Percentiles rank a stretch among this genome's conserved stretches.
Conservation (phyloP, 2,113 vertebrate species). For the Psittacula cyanocephala region DNA sequence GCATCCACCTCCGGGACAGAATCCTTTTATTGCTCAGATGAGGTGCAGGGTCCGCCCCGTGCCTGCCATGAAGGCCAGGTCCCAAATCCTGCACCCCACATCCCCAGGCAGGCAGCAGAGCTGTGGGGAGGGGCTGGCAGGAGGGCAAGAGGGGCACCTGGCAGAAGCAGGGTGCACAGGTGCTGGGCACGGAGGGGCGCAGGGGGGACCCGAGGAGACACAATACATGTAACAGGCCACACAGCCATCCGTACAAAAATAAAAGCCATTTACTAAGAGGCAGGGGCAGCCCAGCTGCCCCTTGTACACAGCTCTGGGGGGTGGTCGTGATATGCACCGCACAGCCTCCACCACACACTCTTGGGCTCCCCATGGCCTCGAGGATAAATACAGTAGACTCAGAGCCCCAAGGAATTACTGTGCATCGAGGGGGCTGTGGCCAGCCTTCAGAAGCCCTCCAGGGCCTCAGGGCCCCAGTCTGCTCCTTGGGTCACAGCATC, state of each 20-base stretch:
- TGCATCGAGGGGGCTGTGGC: not conserved
- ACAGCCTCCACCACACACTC: not conserved
- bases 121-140: not conserved
- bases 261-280: constrained; percentile 59
- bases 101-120: not conserved
- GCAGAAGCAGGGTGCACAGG: not conserved
- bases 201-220: not conserved
- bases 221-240: not conserved
- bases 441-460: not conserved
- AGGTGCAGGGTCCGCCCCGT: not conserved
- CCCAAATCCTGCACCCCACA: not conserved
- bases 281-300: constrained; percentile 59
- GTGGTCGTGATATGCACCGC: not conserved
- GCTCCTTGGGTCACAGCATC: not conserved
- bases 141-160: not conserved
- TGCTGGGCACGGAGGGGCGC: not conserved
- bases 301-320: not conserved
- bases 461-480: not conserved
- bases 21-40: constrained; percentile 59
- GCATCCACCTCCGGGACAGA: constrained; percentile 59
- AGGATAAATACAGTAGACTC: not conserved
- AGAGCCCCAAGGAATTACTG: not conserved
- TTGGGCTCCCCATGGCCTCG: not conserved
- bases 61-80: not conserved
- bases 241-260: constrained; percentile 52